A percentile compares a stretch with the other conserved stretches of the same genome.
These are phyloP conservation scores for Synanthedon myopaeformis DNA, from an alignment of 2,888 invertebrate genomes.

Conservation along the genomic window DNA sequence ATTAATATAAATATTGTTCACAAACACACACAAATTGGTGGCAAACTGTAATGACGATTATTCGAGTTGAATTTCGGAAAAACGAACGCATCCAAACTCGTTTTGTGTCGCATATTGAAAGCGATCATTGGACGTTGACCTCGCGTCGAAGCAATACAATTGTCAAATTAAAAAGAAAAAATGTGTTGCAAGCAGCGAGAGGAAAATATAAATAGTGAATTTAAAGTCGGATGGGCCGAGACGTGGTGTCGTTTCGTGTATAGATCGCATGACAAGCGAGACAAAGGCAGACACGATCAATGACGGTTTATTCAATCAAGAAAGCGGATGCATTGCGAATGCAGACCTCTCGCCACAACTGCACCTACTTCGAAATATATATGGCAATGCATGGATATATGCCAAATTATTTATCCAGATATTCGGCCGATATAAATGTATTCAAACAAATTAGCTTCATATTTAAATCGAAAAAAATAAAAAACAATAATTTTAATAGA, in stretches of 20 bases:
- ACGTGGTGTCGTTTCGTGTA: background rate
- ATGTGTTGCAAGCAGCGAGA: slow-evolving; percentile 4
- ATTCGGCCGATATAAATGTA: too few species aligned
- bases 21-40: too few species aligned
- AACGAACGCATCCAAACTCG: slow-evolving; percentile 6
- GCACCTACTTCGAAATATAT: background rate
- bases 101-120: slow-evolving; percentile 3
- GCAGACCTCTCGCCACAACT: slow-evolving; percentile 8
- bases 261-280: background rate
- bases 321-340: slow-evolving; percentile 27
- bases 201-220: slow-evolving; percentile 4
- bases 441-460: too few species aligned
- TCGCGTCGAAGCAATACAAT: slow-evolving; percentile 9
- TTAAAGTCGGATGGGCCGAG: background rate
- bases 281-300: slow-evolving; percentile 16
- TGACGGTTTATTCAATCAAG: slow-evolving; percentile 46
- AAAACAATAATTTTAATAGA: too few species aligned
- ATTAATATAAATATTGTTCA: too few species aligned
- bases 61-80: slow-evolving; percentile 6
- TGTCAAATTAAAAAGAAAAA: slow-evolving; percentile 12
- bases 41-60: too few species aligned
- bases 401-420: too few species aligned
- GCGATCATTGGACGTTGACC: slow-evolving; percentile 19
- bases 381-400: too few species aligned
- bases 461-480: too few species aligned